Evolutionary conservation across 2,888 invertebrate species (phyloP).

Genomic region (Perithous albicinctus): DNA sequence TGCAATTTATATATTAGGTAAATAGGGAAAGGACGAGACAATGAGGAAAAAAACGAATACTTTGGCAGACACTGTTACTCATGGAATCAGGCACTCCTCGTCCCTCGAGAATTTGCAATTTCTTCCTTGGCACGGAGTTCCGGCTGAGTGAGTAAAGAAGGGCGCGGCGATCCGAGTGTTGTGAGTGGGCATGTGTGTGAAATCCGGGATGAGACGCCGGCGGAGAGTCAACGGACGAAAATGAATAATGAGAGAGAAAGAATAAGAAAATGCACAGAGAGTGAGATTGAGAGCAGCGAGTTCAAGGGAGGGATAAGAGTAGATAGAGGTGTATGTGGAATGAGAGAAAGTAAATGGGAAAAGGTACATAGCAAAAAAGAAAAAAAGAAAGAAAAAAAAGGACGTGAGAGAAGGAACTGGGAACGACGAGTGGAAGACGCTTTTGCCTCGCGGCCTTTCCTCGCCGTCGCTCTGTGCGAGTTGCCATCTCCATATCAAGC

Average conservation of each 20-base stretch:
- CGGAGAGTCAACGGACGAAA: slow-evolving; percentile 53
- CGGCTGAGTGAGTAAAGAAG: slow-evolving; percentile 49
- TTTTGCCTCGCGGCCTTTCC: slow-evolving; percentile 62
- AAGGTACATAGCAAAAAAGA: slow-evolving; percentile 34
- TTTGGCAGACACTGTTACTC: slow-evolving; percentile 20
- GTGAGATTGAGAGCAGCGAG: slow-evolving; percentile 28
- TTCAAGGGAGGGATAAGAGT: slow-evolving; percentile 24
- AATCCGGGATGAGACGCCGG: slow-evolving; percentile 50
- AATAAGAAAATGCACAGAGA: slow-evolving; percentile 31
- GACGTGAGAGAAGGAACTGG: slow-evolving; percentile 36
- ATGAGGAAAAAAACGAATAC: slow-evolving; percentile 45
- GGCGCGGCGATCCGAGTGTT: slow-evolving; percentile 12
- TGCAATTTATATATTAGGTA: neutral
- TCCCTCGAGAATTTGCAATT: slow-evolving; percentile 34
- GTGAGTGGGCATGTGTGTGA: slow-evolving; percentile 18
- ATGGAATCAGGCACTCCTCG: neutral
- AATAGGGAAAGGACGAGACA: neutral
- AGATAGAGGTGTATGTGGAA: slow-evolving; percentile 37
- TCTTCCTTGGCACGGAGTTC: slow-evolving; percentile 28
- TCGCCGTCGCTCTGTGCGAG: slow-evolving; percentile 38
- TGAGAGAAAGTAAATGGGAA: slow-evolving; percentile 63
- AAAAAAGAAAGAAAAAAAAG: slow-evolving; percentile 28
- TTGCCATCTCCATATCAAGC: slow-evolving; percentile 60
- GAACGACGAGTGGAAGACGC: slow-evolving; percentile 52
- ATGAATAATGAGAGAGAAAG: slow-evolving; percentile 42